Base-by-base conservation (phyloP, 2,888 invertebrate genomes). In the Eilema griseolum region DNA sequence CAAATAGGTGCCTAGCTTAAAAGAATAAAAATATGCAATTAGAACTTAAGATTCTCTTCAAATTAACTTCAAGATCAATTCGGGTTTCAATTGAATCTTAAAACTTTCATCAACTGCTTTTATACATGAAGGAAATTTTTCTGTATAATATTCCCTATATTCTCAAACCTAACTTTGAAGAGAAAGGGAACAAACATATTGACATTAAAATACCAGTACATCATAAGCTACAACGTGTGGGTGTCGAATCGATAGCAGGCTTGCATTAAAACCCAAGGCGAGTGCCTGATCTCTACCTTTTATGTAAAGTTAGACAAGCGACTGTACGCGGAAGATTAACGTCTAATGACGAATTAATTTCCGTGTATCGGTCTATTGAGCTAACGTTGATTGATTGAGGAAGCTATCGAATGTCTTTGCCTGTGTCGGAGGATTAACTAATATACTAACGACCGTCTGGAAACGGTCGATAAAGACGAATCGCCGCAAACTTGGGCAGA, bases 211-310 rank as follows among this genome's bases (percentile, higher is more conserved):
- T 56, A 63, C 67, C 64, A 56, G 52, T 70, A 74, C 72, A 76
- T 73, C 52, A 67, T 65, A 41, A 41, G 41, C 63, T 75, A 71
- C 46, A 71, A 65, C 7, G 2, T 28, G 85, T 85, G 79, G 85
- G 85, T 72, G 85, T 81, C 69, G 64, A 81, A 85, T 83, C 80
- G 75, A 79, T 80, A 72, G 62, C 31, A 20, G 61, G 12, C 23
- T 33, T 66, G 61, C 71, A 78, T 73, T 74, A 70, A 78, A 77
- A 72, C 67, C 69, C 86, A 83, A 85, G 86, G 85, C 56, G 60
- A 66, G 59, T 61, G 61, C 59, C 61, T 37, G 31, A 68, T 60
- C 63, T 31, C 67, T 52, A 66, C 79, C 81, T 75, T 83, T 79
- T 79, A 73, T 56, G 75, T 72, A 78, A 61, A 63, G 46, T 33